Percentiles rank a stretch among this genome's conserved stretches.
phyloP scores from a whole-genome alignment of 2,888 invertebrate genomes.

The Helleia helle region DNA sequence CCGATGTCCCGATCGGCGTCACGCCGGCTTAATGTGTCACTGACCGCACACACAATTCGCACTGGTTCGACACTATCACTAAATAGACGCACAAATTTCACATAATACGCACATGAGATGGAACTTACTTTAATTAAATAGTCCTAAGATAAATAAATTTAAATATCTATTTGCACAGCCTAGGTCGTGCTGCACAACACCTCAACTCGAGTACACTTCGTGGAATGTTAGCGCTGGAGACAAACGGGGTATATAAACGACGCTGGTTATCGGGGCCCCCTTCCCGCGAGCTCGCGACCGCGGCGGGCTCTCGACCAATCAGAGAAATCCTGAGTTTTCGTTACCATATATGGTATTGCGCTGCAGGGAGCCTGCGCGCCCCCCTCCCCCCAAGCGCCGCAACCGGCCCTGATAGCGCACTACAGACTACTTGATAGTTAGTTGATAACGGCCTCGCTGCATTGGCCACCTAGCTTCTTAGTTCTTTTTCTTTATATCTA shows the following conservation, averaged over 20 bases:
- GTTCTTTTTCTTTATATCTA: neutral
- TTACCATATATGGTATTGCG: constrained; percentile 82
- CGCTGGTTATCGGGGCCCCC: constrained; percentile 68
- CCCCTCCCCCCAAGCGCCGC: constrained; percentile 35
- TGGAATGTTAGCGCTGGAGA: constrained; percentile 64
- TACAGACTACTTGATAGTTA: too few relatives aligned
- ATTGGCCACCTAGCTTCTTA: neutral
- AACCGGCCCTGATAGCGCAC: constrained; percentile 33
- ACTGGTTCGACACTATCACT: constrained; percentile 38
- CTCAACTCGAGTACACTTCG: constrained; percentile 66
- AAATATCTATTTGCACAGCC: constrained; percentile 69
- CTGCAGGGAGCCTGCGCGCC: constrained; percentile 67
- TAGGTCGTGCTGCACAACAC: constrained; percentile 62
- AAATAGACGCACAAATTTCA: constrained; percentile 30
- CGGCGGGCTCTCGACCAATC: constrained; percentile 72
- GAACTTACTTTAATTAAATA: constrained; percentile 72
- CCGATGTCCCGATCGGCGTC: constrained; percentile 39
- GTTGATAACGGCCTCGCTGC: constrained; percentile 52
- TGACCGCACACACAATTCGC: constrained; percentile 54
- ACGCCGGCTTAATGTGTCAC: constrained; percentile 48
- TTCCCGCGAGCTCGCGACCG: constrained; percentile 64
- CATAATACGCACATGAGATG: neutral
- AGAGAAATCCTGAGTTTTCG: constrained; percentile 57
- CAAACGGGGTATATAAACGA: constrained; percentile 72
- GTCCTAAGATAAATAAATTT: constrained; percentile 72